Percentiles rank a stretch among this genome's conserved stretches.
Conservation (phyloP, 2,888 invertebrate species). For the Gerris lacustris region DNA sequence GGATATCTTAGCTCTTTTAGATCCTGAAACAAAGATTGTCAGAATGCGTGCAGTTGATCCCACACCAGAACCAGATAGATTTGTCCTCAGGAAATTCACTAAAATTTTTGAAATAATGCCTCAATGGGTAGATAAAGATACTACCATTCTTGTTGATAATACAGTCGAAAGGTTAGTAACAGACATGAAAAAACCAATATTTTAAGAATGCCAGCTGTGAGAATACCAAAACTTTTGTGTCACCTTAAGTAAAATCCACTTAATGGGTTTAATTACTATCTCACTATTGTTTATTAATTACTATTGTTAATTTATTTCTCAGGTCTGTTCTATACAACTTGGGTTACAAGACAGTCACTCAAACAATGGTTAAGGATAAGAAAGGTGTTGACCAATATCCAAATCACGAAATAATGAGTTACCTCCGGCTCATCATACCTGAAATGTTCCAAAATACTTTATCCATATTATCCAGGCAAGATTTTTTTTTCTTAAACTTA, state of each 20-base stretch:
- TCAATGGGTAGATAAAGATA: slow-evolving; percentile 64
- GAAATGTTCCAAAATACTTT: slow-evolving; percentile 55
- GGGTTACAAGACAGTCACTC: slow-evolving; percentile 66
- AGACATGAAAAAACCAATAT: too few species aligned
- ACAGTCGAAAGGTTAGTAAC: slow-evolving; percentile 56
- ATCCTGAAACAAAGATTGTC: slow-evolving; percentile 57
- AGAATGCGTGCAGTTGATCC: slow-evolving; percentile 74
- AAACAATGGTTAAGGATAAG: slow-evolving; percentile 40
- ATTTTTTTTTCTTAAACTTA: not conserved
- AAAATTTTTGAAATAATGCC: not conserved
- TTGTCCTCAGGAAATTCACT: not conserved
- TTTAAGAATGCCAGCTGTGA: too few species aligned
- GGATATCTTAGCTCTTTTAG: slow-evolving; percentile 72
- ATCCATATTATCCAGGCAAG: not conserved
- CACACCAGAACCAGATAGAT: slow-evolving; percentile 33
- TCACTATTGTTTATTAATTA: too few species aligned
- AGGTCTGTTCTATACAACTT: slow-evolving; percentile 54
- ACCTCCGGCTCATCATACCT: slow-evolving; percentile 69
- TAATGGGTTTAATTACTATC: too few species aligned
- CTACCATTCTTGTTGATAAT: slow-evolving; percentile 65
- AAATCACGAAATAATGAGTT: slow-evolving; percentile 74
- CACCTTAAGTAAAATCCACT: too few species aligned
- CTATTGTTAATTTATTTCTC: not conserved
- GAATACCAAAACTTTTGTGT: too few species aligned
- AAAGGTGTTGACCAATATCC: slow-evolving; percentile 34